These are phyloP conservation scores for Chinchilla lanigera DNA, from an alignment of 2,113 vertebrate species.

Conservation along the genomic window DNA sequence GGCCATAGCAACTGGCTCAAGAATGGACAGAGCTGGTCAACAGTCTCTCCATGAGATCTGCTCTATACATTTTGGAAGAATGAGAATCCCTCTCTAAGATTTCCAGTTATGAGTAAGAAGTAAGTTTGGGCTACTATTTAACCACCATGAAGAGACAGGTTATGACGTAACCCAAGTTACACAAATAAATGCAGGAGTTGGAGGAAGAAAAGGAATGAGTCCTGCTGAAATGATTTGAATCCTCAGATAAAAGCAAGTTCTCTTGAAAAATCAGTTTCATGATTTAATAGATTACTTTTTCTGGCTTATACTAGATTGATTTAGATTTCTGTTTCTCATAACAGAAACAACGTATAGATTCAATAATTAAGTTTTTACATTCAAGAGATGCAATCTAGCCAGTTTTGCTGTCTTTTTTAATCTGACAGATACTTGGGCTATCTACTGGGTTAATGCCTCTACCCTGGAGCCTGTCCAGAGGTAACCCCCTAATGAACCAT, in stretches of 20 bases:
- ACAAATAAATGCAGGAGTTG: not conserved
- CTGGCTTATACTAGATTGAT: constrained; percentile 9
- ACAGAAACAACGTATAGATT: not conserved
- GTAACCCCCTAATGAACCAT: not conserved
- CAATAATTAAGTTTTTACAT: not conserved
- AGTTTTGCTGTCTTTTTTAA: constrained; percentile 20
- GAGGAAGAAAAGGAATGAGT: not conserved
- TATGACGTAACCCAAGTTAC: not conserved
- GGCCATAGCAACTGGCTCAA: not conserved
- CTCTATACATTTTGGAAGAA: not conserved
- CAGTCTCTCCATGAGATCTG: not conserved
- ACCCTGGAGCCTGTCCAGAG: not conserved
- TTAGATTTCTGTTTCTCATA: constrained; percentile 36
- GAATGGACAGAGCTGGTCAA: not conserved
- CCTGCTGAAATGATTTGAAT: not conserved
- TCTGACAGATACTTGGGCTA: not conserved
- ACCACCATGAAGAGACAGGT: not conserved
- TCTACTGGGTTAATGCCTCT: not conserved
- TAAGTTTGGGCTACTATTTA: not conserved
- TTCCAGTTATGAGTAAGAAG: not conserved
- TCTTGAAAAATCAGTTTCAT: not conserved
- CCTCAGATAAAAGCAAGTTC: not conserved
- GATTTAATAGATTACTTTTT: not conserved
- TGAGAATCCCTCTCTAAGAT: not conserved
- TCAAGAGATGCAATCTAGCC: not conserved